Evolutionary conservation across 1,140 invertebrate genomes (phyloP), one percentile per base, ranked within the genome.

Genomic region (Bilobella aurantiaca): DNA sequence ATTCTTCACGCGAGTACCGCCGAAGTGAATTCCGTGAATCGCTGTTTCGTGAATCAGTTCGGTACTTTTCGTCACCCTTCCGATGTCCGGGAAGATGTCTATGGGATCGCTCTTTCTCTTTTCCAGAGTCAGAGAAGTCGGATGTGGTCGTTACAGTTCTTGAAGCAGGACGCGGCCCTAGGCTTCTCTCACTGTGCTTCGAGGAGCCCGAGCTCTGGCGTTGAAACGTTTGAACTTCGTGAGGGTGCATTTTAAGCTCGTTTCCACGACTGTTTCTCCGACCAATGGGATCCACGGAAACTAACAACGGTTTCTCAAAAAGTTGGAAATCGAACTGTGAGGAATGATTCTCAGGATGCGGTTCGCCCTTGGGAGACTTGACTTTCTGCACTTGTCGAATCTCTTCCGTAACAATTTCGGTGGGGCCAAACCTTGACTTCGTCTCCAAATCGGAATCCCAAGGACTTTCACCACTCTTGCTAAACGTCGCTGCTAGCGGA

Each of bases 141-240:
- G 69, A 71, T 42, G 61, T n/a, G n/a, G n/a, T 63, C 46, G 53
- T 69, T 12, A 23, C 23, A 53, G 14, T 53, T 14, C 49, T 8
- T 8, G 49, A 53, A 16, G 49, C 5, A 16, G 49, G 23, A 12
- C 5, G 49, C 14, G 3, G 37, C 58, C 58, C 47, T 28, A 58
- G 25, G 62, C 68, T 67, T 28, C 53, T 42, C 27, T 64, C 68
- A 66, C 70, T 72, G 32, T 72, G 70, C 49, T 66, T 67, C 3
- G 70, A 72, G 16, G 70, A 72, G 1, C 70, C 68, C 21, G 70
- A 72, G 49, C 70, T 72, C 56, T 72, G 70, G 21, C 70, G 37
- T 37, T 66, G 69, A 56, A 72, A 72, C 29, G 63, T 21, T 23
- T 63, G 47, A 16, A 53, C 3, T 32, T 32, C 16, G 8, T 49